These are phyloP conservation scores for Gonatopus flavifemur DNA, from an alignment of 1,140 invertebrate genomes.

Conservation along the genomic window DNA sequence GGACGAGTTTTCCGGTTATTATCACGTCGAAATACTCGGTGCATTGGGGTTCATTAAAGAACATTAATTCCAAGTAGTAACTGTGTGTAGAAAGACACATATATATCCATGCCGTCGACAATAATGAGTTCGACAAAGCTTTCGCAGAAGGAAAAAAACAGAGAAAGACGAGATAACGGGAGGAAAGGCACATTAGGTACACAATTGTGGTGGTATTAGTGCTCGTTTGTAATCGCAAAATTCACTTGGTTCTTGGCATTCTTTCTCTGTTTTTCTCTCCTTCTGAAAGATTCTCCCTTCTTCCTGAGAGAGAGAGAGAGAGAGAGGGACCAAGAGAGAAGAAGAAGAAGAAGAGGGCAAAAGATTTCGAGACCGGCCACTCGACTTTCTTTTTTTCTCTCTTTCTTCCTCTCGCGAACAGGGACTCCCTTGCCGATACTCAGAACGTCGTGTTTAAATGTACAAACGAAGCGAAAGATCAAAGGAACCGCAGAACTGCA, in stretches of 20 bases:
- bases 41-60: conserved; percentile 29
- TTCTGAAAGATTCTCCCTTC: too few relatives aligned
- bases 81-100: too few relatives aligned
- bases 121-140: conserved; percentile 34
- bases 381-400: conserved; percentile 32
- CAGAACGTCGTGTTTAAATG: conserved; percentile 49
- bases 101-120: too few relatives aligned
- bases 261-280: too few relatives aligned
- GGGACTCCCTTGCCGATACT: conserved; percentile 24
- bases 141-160: conserved; percentile 1
- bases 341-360: conserved; percentile 27
- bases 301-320: too few relatives aligned
- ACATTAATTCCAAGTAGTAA: conserved; percentile 33
- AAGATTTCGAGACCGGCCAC: conserved; percentile 40
- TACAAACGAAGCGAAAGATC: conserved; percentile 53
- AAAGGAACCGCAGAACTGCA: conserved; percentile 37
- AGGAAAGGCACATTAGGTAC: conserved; percentile 1
- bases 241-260: too few relatives aligned
- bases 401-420: conserved; percentile 18
- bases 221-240: conserved; percentile 42
- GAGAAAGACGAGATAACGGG: not conserved
- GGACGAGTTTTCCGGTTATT: too few relatives aligned
- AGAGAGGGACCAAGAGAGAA: not conserved
- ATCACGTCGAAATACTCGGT: conserved; percentile 11
- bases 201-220: conserved; percentile 24